phyloP scores from a whole-genome alignment of 2,797 vertebrate genomes.

The Protosalanx chinensis region DNA sequence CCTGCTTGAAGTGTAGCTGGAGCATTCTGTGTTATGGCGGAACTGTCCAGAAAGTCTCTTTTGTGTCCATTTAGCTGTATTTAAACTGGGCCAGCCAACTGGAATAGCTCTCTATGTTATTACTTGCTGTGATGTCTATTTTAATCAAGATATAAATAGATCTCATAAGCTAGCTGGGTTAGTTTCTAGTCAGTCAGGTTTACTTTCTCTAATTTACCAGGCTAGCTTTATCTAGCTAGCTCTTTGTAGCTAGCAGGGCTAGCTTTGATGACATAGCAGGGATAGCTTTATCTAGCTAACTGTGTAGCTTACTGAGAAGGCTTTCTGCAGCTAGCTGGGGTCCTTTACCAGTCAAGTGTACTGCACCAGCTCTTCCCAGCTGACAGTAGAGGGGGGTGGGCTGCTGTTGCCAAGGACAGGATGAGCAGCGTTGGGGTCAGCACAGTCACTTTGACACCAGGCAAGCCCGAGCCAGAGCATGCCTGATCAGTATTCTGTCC shows the following conservation, averaged over 20 bases:
- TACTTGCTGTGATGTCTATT: no score
- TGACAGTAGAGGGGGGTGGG: conserved; percentile 7
- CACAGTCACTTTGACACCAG: conserved; percentile 50
- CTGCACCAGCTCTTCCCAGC: neutral
- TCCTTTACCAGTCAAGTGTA: neutral
- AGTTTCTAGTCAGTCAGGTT: no score
- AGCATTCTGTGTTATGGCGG: neutral
- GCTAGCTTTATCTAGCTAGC: neutral
- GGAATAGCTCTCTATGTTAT: no score
- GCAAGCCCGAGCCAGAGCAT: conserved; percentile 20
- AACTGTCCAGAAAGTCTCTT: neutral
- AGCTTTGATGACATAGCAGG: neutral
- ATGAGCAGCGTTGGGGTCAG: conserved; percentile 27
- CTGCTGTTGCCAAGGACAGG: neutral
- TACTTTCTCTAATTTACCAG: no score
- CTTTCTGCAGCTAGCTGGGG: neutral
- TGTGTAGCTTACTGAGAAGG: neutral
- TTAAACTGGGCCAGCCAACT: no score
- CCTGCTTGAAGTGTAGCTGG: neutral
- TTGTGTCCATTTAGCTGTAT: no score
- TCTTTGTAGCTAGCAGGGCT: neutral
- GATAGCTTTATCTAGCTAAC: neutral
- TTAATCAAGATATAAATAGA: no score
- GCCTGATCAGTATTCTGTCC: conserved; percentile 40
- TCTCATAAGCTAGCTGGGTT: no score